Conservation (phyloP, 2,888 invertebrate species). For the Acanthosepion esculentum region DNA sequence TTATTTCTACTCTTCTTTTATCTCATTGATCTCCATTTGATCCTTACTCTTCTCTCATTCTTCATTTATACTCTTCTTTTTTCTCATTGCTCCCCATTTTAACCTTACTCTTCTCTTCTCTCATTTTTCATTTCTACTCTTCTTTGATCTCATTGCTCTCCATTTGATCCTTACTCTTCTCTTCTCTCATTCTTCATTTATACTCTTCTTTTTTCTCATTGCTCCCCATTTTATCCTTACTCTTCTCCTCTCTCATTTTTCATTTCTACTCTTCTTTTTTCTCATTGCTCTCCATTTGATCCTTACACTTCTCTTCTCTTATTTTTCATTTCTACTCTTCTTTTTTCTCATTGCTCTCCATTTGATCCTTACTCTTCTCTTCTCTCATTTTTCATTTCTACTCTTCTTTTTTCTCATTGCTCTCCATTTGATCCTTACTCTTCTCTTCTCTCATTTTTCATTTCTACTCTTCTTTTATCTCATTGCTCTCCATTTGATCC, state of each 20-base stretch:
- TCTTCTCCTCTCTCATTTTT: no score
- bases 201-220: no score
- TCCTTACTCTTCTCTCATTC: background rate
- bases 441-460: background rate
- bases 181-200: no score
- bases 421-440: no score
- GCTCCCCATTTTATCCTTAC: no score
- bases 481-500: no score
- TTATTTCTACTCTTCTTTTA: background rate
- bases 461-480: no score
- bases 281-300: background rate
- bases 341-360: background rate
- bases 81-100: background rate
- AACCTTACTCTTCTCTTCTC: background rate
- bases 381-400: no score
- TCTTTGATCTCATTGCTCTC: no score
- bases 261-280: background rate
- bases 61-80: background rate
- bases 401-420: no score
- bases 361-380: background rate
- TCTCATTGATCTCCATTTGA: background rate
- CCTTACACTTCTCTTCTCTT: background rate
- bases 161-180: no score
- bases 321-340: background rate
- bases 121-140: background rate